phyloP scores from a whole-genome alignment of 1,140 invertebrate species.

The Nymphalis io region DNA sequence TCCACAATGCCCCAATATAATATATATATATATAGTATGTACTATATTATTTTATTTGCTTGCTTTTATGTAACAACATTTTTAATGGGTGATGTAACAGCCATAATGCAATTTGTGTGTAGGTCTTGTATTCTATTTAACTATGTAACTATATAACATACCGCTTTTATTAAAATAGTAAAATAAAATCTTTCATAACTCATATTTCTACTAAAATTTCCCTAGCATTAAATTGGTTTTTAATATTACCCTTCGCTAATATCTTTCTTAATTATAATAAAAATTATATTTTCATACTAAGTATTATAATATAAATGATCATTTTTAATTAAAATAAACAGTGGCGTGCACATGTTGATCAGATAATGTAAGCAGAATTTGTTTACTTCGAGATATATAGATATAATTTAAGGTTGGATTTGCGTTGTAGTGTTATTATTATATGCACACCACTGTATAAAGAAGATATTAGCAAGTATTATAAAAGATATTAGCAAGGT shows the following conservation, averaged over 20 bases:
- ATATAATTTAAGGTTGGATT: not conserved
- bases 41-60: conserved; percentile 10
- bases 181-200: not conserved
- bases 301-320: not conserved
- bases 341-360: not conserved
- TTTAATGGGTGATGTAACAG: conserved; percentile 76
- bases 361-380: not conserved
- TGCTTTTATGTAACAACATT: conserved; percentile 29
- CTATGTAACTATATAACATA: conserved; percentile 7
- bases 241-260: conserved; percentile 24
- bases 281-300: not conserved
- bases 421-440: not conserved
- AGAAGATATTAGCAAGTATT: not conserved
- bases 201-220: not conserved
- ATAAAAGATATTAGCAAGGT: conserved; percentile 25
- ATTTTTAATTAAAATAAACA: not conserved
- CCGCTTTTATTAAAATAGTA: not conserved
- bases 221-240: conserved; percentile 17
- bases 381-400: not conserved
- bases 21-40: not conserved
- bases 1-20: not conserved
- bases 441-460: not conserved
- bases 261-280: conserved; percentile 11
- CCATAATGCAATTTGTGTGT: conserved; percentile 59
- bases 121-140: conserved; percentile 36